Evolutionary conservation across 2,113 vertebrate species (phyloP).

Genomic region (Mungos mungo): DNA sequence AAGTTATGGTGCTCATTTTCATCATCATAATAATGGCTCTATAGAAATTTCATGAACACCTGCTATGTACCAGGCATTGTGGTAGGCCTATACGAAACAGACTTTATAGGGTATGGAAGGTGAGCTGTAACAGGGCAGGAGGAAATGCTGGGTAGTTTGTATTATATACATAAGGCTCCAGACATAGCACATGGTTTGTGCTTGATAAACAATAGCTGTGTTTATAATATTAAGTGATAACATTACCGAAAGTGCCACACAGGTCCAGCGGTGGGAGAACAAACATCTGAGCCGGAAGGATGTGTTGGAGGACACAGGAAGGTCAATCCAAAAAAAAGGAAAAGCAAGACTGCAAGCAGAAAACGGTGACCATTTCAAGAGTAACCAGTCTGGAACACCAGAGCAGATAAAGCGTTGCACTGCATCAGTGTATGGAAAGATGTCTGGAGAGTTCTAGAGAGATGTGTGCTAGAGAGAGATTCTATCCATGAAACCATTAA

Average conservation of each 20-base stretch:
- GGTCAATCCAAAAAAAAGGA: not conserved
- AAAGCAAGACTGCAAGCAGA: not conserved
- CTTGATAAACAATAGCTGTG: slow-evolving; percentile 27
- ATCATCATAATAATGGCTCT: not conserved
- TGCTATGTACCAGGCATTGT: not conserved
- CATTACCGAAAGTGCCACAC: not conserved
- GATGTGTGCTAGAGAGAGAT: not conserved
- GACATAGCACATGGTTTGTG: not conserved
- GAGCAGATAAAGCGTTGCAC: not conserved
- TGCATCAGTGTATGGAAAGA: not conserved
- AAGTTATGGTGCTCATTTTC: not conserved
- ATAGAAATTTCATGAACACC: not conserved
- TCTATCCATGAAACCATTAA: not conserved
- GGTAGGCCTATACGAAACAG: not conserved
- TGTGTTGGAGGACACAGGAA: not conserved
- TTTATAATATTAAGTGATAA: not conserved
- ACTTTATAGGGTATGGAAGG: not conserved
- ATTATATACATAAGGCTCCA: not conserved
- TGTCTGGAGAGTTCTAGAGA: not conserved
- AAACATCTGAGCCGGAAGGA: not conserved
- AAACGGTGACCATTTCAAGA: not conserved
- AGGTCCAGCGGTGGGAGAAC: not conserved
- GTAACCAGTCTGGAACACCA: not conserved
- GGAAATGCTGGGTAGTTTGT: not conserved
- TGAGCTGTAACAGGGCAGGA: not conserved